Evolutionary conservation across 2,888 invertebrate genomes (phyloP).

Genomic region (Luperina nickerlii): DNA sequence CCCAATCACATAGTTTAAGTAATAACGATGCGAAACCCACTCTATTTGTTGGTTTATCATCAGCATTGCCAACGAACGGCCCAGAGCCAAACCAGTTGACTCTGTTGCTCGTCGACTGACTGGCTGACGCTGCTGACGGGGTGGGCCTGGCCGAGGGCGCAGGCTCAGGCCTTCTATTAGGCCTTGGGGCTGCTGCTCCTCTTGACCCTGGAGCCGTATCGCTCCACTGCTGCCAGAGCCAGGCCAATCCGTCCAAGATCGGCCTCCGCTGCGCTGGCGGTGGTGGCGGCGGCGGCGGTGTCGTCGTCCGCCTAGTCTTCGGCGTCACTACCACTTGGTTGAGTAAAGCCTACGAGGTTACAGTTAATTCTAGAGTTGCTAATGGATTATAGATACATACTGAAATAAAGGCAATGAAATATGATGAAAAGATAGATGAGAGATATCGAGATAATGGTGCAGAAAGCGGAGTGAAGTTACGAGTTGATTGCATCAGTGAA

Average conservation of each 20-base stretch:
- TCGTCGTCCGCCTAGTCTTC: conserved; percentile 85
- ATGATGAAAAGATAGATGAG: conserved; percentile 61
- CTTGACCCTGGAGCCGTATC: conserved; percentile 86
- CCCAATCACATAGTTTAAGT: conserved; percentile 87
- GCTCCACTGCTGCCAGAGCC: conserved; percentile 91
- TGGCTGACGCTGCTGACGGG: conserved; percentile 74
- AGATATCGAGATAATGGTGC: conserved; percentile 65
- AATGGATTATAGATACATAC: conserved; percentile 70
- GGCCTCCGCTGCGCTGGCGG: conserved; percentile 88
- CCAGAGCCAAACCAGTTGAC: conserved; percentile 88
- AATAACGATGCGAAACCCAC: conserved; percentile 89
- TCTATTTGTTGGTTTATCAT: conserved; percentile 85
- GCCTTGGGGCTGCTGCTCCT: conserved; percentile 70
- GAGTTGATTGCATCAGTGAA: conserved; percentile 63
- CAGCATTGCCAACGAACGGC: conserved; percentile 88
- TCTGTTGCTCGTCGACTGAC: conserved; percentile 76
- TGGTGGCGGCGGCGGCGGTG: conserved; percentile 80
- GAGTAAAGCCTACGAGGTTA: conserved; percentile 89
- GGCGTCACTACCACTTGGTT: conserved; percentile 91
- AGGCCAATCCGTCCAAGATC: conserved; percentile 89
- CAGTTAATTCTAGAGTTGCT: conserved; percentile 76
- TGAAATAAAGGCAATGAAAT: conserved; percentile 62
- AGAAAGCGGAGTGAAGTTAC: conserved; percentile 67
- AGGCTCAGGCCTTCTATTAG: conserved; percentile 76
- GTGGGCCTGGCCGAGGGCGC: conserved; percentile 76